phyloP scores from a whole-genome alignment of 2,113 vertebrate species.

The Aegypius monachus region DNA sequence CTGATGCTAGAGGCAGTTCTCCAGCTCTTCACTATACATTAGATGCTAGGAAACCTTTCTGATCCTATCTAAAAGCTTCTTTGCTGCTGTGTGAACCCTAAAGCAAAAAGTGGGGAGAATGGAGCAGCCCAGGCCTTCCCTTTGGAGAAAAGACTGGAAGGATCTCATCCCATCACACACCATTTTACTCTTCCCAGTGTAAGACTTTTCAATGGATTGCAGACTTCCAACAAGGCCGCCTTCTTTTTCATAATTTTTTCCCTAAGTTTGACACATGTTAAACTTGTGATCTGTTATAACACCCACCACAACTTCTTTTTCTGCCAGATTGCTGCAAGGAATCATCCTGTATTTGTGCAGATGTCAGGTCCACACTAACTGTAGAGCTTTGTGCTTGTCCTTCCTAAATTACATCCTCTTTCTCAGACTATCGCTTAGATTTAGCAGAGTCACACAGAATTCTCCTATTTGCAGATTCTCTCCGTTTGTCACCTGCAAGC shows the following conservation, averaged over 20 bases:
- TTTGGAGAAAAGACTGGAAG: background rate
- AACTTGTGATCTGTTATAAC: background rate
- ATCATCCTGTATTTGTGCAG: background rate
- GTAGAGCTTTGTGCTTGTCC: background rate
- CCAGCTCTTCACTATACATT: background rate
- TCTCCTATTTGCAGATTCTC: background rate
- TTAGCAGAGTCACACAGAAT: background rate
- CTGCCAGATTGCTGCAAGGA: background rate
- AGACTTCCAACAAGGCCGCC: background rate
- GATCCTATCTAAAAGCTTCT: background rate
- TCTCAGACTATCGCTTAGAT: background rate
- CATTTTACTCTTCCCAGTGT: background rate
- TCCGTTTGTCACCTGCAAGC: background rate
- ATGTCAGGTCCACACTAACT: background rate
- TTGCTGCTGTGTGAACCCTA: background rate
- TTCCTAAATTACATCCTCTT: background rate
- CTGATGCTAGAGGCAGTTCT: background rate
- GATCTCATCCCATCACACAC: background rate
- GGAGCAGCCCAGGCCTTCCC: background rate
- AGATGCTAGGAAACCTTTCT: background rate
- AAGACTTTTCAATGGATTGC: background rate
- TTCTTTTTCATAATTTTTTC: background rate
- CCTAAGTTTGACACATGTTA: background rate
- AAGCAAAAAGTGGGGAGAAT: background rate
- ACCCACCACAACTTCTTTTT: background rate